Conservation (phyloP, 2,797 vertebrate genomes). For the Denticeps clupeoides region DNA sequence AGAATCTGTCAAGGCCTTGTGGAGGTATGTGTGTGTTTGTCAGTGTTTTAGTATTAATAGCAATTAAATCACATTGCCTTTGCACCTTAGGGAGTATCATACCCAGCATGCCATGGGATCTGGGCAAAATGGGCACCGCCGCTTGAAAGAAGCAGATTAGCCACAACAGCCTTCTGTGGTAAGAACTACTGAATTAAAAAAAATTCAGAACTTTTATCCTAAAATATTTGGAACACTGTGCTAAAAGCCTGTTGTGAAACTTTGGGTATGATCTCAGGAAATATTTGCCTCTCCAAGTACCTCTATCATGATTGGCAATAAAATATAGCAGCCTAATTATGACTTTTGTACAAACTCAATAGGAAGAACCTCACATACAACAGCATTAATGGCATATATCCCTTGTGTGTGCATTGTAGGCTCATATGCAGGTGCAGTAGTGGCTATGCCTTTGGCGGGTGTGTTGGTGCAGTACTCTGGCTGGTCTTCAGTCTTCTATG, state of each 20-base stretch:
- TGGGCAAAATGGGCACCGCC: conserved; percentile 80
- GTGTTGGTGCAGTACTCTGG: conserved; percentile 70
- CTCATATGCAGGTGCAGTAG: conserved; percentile 71
- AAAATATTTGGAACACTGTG: too few relatives aligned
- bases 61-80: neutral
- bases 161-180: conserved; percentile 77
- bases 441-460: conserved; percentile 75
- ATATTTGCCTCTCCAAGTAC: too few relatives aligned
- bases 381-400: too few relatives aligned
- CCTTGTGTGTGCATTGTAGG: conserved; percentile 40
- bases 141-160: conserved; percentile 68
- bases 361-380: too few relatives aligned
- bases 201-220: too few relatives aligned
- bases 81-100: conserved; percentile 62
- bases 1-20: conserved; percentile 85
- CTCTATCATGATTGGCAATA: too few relatives aligned
- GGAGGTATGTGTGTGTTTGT: conserved; percentile 55
- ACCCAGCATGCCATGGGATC: conserved; percentile 75
- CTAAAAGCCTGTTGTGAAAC: too few relatives aligned
- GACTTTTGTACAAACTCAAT: too few relatives aligned
- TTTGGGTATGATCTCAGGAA: too few relatives aligned
- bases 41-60: neutral
- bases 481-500: conserved; percentile 75
- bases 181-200: conserved; percentile 16
- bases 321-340: too few relatives aligned